Evolutionary conservation across 2,797 vertebrate genomes (phyloP), one percentile per base, ranked within the genome.

Genomic region (Sebastes oblongus): DNA sequence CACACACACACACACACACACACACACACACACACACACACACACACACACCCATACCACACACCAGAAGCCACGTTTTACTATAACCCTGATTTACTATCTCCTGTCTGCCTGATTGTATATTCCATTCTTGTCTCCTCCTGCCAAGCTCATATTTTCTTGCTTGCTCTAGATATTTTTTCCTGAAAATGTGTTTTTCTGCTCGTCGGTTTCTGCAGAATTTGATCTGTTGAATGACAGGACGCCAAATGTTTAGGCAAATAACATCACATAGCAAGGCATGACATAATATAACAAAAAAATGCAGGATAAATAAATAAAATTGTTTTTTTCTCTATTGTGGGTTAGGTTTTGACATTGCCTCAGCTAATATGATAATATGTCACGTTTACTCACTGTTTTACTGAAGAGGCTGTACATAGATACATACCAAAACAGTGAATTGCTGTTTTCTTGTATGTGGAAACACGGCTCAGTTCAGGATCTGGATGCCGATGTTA

Each of bases 71-170:
- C 34, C 76, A 83, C 70, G 36, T 75, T 81, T 78, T 58, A 73
- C 66, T 42, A 59, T 34, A 68, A 76, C 60, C 25, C 30, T 81
- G 82, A 88, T 92, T 88, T 86, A 92, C 73, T 34, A 29, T 46
- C 74, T 83, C 74, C 75, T 76, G 82, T 78, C 65, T 59, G 14
- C 2, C 1, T 77, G 60, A 73, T 62, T 84, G 66, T 60, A 54
- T 77, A 72, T 62, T 78, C 29, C 66, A 32, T 66, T 73, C 59
- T 64, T 4, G 1, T 30, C 66, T 72, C 61, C 52, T 72, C 22
- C 72, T 86, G 60, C 75, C 82, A 86, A 78, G 34, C 59, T 64
- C 27, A 6, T 58, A 64, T 59, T 90, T 77, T 81, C 36, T 77
- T 75, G 20, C 73, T 78, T 82, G 55, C 78, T 75, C 58, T 52